Evolutionary conservation across 2,888 invertebrate species (phyloP).

Genomic region (Peribatodes rhomboidaria): DNA sequence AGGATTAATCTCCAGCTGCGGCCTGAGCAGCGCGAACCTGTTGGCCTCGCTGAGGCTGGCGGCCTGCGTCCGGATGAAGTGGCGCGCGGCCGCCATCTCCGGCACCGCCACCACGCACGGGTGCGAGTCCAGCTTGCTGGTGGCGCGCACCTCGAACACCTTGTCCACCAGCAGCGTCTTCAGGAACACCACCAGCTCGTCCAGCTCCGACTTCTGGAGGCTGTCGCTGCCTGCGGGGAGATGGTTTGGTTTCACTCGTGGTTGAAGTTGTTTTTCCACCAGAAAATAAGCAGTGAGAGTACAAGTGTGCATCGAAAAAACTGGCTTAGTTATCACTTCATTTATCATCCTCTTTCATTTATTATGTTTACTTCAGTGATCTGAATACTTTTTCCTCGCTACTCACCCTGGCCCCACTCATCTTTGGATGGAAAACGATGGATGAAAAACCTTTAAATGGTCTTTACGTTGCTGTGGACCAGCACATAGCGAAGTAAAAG

Average conservation of each 20-base stretch:
- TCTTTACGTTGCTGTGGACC: too few species aligned
- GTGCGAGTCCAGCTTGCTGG: constrained; percentile 94
- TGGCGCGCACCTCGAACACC: constrained; percentile 93
- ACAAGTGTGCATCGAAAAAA: too few species aligned
- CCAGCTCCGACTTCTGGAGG: constrained; percentile 91
- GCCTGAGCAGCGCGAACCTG: constrained; percentile 94
- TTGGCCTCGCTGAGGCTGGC: constrained; percentile 93
- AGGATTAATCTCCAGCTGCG: constrained; percentile 97
- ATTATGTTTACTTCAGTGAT: too few species aligned
- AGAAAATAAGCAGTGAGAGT: not conserved
- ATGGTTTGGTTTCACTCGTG: not conserved
- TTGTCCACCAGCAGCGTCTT: constrained; percentile 92
- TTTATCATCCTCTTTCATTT: too few species aligned
- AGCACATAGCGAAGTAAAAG: too few species aligned
- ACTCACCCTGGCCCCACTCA: too few species aligned
- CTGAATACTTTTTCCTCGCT: too few species aligned
- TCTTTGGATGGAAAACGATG: too few species aligned
- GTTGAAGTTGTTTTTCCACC: not conserved
- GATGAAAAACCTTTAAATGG: too few species aligned
- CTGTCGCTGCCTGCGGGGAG: constrained; percentile 85
- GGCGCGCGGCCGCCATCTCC: constrained; percentile 98
- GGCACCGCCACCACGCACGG: constrained; percentile 98
- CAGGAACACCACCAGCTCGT: constrained; percentile 92
- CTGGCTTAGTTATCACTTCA: too few species aligned
- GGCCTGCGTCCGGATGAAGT: constrained; percentile 96